Conservation (phyloP, 2,888 invertebrate species). For the Rhorus exstirpatorius region DNA sequence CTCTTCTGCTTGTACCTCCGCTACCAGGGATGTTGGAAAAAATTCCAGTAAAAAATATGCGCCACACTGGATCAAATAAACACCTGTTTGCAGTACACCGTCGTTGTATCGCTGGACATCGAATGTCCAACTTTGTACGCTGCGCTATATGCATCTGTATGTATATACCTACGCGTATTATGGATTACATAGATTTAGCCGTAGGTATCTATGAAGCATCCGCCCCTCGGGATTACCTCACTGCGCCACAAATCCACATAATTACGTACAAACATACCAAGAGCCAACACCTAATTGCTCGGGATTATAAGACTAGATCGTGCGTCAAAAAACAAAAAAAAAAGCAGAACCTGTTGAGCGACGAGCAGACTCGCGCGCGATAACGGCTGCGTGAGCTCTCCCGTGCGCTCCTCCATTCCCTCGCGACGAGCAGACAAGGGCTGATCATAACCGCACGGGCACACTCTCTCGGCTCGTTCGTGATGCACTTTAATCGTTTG, state of each 20-base stretch:
- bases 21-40: no score
- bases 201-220: not conserved
- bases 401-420: conserved; percentile 25
- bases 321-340: conserved; percentile 6
- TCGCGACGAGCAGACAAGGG: conserved; percentile 22
- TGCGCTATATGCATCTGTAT: conserved; percentile 2
- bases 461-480: conserved; percentile 53
- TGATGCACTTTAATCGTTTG: conserved; percentile 42
- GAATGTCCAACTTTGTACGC: conserved; percentile 11
- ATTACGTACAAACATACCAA: not conserved
- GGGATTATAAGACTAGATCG: conserved; percentile 56
- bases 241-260: conserved; percentile 10
- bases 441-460: conserved; percentile 56
- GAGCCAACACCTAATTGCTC: conserved; percentile 38
- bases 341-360: conserved; percentile 12
- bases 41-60: no score
- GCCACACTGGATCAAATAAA: conserved; percentile 27
- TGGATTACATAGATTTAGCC: not conserved
- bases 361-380: conserved; percentile 10
- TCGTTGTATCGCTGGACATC: conserved; percentile 22
- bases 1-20: no score
- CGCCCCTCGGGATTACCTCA: conserved; percentile 16
- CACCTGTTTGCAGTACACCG: conserved; percentile 40
- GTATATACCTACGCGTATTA: no score
- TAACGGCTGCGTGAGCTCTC: conserved; percentile 37